Base-by-base conservation (phyloP, 2,113 vertebrate genomes). In the Otis tarda region DNA sequence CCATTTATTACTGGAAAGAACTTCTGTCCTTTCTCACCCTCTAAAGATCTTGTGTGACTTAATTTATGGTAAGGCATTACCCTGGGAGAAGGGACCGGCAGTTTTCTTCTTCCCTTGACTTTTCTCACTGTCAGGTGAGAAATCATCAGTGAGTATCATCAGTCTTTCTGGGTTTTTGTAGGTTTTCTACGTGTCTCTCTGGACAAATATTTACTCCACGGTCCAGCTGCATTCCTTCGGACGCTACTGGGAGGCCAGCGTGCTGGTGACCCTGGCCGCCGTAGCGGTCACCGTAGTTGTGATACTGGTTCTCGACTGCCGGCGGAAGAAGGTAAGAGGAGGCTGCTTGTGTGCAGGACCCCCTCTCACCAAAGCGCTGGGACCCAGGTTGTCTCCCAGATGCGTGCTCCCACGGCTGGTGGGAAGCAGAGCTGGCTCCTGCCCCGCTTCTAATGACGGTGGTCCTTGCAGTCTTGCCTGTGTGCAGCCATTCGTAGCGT, bases 151-250 rank as follows among this genome's bases (percentile, higher is more conserved):
- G 71, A 39, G 18, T 37, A 19, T 55, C 28, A 45, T 49, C 30
- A 23, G 5, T 25, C 76, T 79, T 61, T 73, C 37, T 65, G 76
- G 57, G 19, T 27, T 77, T 82, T 83, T 55, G 6, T 53, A 98
- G 98, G 75, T 98, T 37, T 95, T 98, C 70, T 98, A 98, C 14
- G 5, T 98, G 70, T 96, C 92, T 57, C 95, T 98, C 45, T 98
- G 98, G 98, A 91, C 97, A 91, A 98, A 98, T 73, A 96, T 98
- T 79, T 98, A 98, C 94, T 98, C 97, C 56, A 98, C 97, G 5
- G 91, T 98, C 74, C 97, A 97, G 89, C 90, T 98, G 75, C 97
- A 95, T 8, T 93, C 97, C 65, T 79, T 97, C 1, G 95, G 97
- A 7, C 94, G 22, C 22, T 96, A 84, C 89, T 98, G 98, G 98